Evolutionary conservation across 2,113 vertebrate genomes (phyloP).

Genomic region (Onychostoma macrolepis): DNA sequence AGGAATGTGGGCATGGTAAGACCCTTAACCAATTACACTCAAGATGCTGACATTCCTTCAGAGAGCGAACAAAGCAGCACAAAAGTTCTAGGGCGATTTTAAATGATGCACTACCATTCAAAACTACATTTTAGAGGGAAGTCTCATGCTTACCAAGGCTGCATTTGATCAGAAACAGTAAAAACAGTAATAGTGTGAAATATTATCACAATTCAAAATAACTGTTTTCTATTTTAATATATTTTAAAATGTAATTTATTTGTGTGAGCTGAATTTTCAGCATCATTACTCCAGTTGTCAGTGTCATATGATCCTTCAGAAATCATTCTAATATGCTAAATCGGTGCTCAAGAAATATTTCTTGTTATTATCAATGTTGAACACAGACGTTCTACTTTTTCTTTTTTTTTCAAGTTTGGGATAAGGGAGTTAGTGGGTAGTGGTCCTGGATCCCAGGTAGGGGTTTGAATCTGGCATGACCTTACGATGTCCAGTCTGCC

Average conservation of each 20-base stretch:
- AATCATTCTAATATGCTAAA: no score
- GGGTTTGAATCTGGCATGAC: background rate
- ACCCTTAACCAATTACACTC: conserved; percentile 65
- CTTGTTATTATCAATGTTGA: background rate
- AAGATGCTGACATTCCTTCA: conserved; percentile 63
- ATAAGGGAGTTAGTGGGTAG: background rate
- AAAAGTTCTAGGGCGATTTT: background rate
- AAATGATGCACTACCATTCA: background rate
- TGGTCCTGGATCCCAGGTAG: background rate
- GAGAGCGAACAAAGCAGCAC: conserved; percentile 18
- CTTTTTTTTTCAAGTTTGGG: background rate
- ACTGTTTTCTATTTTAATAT: no score
- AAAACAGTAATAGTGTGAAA: background rate
- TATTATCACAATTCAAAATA: background rate
- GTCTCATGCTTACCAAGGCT: background rate
- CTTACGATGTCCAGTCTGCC: conserved; percentile 14
- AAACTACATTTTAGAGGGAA: background rate
- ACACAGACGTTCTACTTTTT: background rate
- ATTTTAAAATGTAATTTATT: background rate
- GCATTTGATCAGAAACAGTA: background rate
- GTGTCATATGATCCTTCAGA: background rate
- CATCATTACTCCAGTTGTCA: background rate
- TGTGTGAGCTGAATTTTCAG: background rate
- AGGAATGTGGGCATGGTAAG: conserved; percentile 73
- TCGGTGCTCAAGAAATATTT: background rate